Evolutionary conservation across 2,797 vertebrate genomes (phyloP).

Genomic region (Parauchenoglanis punctatus): DNA sequence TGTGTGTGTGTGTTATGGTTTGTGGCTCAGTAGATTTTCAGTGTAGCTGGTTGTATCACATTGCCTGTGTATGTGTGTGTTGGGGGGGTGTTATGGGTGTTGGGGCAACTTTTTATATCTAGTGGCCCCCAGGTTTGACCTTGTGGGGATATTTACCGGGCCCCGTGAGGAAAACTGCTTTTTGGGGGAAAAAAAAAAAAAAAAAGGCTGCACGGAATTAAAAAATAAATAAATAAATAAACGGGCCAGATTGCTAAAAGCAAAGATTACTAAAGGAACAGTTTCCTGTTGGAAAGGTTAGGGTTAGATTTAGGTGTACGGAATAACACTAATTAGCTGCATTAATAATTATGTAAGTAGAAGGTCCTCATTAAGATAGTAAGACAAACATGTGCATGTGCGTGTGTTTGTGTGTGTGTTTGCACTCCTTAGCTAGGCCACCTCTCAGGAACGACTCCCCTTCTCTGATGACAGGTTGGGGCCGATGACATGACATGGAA

Average conservation of each 20-base stretch:
- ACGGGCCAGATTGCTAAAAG: neutral
- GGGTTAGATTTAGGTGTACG: neutral
- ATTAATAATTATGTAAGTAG: neutral
- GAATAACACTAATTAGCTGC: neutral
- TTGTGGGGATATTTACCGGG: neutral
- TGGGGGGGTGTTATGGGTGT: neutral
- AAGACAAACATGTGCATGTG: neutral
- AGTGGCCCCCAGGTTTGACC: neutral
- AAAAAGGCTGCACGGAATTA: neutral
- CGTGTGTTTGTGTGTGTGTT: constrained; percentile 22
- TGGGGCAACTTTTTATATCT: constrained; percentile 3
- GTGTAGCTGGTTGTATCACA: constrained; percentile 33
- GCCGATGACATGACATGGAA: constrained; percentile 55
- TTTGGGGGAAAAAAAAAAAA: neutral
- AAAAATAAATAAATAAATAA: neutral
- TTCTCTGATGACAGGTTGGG: constrained; percentile 56
- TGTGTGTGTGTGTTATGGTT: constrained; percentile 39
- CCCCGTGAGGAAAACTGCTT: neutral
- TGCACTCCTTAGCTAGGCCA: constrained; percentile 51
- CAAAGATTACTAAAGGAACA: neutral
- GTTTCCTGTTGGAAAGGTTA: neutral
- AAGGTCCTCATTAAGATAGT: neutral
- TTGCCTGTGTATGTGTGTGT: constrained; percentile 22
- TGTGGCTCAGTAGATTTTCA: constrained; percentile 38
- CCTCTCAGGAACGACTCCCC: constrained; percentile 37